Conservation (phyloP, 2,888 invertebrate genomes). For the Thyatira batis region DNA sequence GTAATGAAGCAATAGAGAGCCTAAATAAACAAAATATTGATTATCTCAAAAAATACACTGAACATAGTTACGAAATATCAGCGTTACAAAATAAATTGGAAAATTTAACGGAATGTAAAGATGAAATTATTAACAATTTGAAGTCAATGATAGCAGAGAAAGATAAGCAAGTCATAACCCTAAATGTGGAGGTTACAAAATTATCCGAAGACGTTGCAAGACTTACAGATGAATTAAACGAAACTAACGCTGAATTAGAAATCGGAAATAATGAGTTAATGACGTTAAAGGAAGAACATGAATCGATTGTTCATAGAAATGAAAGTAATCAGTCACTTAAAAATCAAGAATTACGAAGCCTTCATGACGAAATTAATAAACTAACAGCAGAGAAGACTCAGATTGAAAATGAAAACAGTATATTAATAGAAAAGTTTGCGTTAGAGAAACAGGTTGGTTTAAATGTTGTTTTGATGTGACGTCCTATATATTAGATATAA, state of each 20-base stretch:
- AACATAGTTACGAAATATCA: constrained; percentile 58
- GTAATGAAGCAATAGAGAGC: constrained; percentile 32
- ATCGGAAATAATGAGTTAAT: constrained; percentile 61
- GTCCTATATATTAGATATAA: constrained; percentile 27
- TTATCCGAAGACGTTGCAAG: constrained; percentile 45
- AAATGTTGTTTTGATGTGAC: constrained; percentile 27
- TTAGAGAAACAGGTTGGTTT: constrained; percentile 66
- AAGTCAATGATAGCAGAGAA: constrained; percentile 57
- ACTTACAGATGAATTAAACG: constrained; percentile 59
- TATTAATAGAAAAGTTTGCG: constrained; percentile 32
- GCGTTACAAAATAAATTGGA: constrained; percentile 68
- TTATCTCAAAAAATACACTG: constrained; percentile 68
- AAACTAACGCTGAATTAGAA: constrained; percentile 63
- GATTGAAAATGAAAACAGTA: constrained; percentile 41
- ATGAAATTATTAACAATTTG: constrained; percentile 55
- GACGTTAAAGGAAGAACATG: constrained; percentile 55
- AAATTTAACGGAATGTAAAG: constrained; percentile 55
- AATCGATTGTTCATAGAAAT: constrained; percentile 43
- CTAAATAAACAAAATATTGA: constrained; percentile 57
- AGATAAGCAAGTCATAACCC: constrained; percentile 54
- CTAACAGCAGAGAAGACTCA: constrained; percentile 35
- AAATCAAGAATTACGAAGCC: constrained; percentile 54
- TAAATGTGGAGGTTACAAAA: constrained; percentile 67
- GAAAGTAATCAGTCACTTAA: constrained; percentile 51
- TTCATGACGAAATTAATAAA: constrained; percentile 49